A percentile compares a stretch with the other conserved stretches of the same genome.
phyloP scores from a whole-genome alignment of 2,113 vertebrate species.

The Hystrix cristata region DNA sequence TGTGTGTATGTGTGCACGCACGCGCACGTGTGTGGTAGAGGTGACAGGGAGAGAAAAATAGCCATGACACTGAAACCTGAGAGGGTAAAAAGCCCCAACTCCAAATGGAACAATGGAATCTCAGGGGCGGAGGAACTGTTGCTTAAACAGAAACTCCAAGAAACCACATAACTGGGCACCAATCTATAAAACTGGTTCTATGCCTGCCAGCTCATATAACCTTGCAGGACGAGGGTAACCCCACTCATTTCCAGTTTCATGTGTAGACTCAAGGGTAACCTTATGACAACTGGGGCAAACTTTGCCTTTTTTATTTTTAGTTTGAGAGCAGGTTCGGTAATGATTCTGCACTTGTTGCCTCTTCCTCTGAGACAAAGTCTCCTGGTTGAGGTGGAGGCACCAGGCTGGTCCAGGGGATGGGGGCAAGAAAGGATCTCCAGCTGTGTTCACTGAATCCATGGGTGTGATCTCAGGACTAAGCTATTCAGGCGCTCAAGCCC shows the following conservation, averaged over 20 bases:
- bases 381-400: not conserved
- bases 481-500: not conserved
- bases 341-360: not conserved
- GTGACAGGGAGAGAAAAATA: not conserved
- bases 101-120: not conserved
- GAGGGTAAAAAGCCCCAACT: not conserved
- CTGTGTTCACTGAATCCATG: not conserved
- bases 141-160: not conserved
- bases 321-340: not conserved
- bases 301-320: not conserved
- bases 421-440: not conserved
- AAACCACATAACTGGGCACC: not conserved
- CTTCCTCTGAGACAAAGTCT: slow-evolving; percentile 1
- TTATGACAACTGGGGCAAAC: not conserved
- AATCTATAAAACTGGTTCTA: not conserved
- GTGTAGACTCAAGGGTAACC: not conserved
- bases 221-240: not conserved
- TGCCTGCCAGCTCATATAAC: not conserved
- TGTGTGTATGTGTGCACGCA: not conserved
- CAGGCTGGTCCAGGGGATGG: not conserved
- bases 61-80: not conserved
- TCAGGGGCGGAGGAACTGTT: not conserved
- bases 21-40: not conserved
- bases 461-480: not conserved
- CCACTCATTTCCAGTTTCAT: not conserved